Evolutionary conservation across 2,113 vertebrate species (phyloP).

Genomic region (Protomyctophum bolini): DNA sequence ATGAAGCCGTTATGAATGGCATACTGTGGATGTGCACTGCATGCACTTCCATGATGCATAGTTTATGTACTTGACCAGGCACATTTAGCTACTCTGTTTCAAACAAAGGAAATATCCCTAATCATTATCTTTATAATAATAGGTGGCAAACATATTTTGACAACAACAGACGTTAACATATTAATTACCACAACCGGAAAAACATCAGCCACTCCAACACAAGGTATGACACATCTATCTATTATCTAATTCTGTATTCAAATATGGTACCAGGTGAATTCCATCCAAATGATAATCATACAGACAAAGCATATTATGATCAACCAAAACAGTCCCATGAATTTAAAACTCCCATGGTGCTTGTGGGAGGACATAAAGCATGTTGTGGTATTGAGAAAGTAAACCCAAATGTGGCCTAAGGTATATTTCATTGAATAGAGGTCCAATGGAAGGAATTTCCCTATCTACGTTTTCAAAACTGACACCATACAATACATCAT

Average conservation of each 20-base stretch:
- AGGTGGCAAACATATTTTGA: slow-evolving; percentile 27
- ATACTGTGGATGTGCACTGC: slow-evolving; percentile 2
- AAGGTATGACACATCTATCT: slow-evolving; percentile 36
- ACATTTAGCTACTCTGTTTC: not conserved
- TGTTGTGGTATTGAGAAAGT: no score
- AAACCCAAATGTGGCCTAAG: not conserved
- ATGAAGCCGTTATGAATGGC: not conserved
- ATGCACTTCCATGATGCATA: not conserved
- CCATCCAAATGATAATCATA: not conserved
- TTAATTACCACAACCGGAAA: not conserved
- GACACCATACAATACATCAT: not conserved
- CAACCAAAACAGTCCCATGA: no score
- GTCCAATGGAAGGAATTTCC: no score
- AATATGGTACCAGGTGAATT: not conserved
- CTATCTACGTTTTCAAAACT: not conserved
- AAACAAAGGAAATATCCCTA: not conserved
- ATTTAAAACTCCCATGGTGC: no score
- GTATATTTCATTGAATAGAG: not conserved
- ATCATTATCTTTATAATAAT: slow-evolving; percentile 22
- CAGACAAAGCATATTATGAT: no score
- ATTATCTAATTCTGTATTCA: not conserved
- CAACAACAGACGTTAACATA: not conserved
- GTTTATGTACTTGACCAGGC: not conserved
- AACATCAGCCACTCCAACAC: slow-evolving; percentile 7
- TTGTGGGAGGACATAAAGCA: no score